Evolutionary conservation across 2,113 vertebrate genomes (phyloP).

Genomic region (Rhabdomys dilectus): DNA sequence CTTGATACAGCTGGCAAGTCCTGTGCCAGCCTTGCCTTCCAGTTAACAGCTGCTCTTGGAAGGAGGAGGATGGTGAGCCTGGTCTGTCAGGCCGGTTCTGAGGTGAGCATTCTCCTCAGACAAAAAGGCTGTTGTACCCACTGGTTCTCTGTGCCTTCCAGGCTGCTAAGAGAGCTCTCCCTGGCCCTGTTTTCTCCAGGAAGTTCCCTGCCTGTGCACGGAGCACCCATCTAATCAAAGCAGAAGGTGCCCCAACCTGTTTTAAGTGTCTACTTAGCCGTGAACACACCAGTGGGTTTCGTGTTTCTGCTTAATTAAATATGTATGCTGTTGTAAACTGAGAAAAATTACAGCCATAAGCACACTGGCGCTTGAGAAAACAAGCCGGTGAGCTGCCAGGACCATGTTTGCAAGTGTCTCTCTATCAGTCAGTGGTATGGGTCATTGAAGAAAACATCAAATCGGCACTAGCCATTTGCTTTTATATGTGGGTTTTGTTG

Average conservation of each 20-base stretch:
- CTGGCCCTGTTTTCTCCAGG: not conserved
- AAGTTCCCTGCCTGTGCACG: not conserved
- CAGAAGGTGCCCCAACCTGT: conserved; percentile 50
- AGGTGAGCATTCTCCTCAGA: not conserved
- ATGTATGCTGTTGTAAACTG: not conserved
- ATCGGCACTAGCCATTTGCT: not conserved
- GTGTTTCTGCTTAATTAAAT: conserved; percentile 41
- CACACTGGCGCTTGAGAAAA: not conserved
- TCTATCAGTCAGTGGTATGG: not conserved
- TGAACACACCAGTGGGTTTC: not conserved
- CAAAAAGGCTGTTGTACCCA: not conserved
- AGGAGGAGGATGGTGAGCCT: not conserved
- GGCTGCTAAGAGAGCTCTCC: not conserved
- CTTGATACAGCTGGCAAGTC: not conserved
- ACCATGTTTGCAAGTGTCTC: not conserved
- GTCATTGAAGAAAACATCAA: conserved; percentile 28
- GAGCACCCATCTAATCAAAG: not conserved
- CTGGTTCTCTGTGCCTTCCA: not conserved
- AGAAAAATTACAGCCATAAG: conserved; percentile 18
- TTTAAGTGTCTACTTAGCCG: not conserved
- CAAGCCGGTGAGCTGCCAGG: not conserved
- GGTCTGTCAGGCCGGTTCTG: not conserved
- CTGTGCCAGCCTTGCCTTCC: not conserved
- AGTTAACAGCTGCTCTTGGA: not conserved
- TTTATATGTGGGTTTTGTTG: not conserved